Base-by-base conservation (phyloP, 2,797 vertebrate species). In the Chaetophractus vellerosus region DNA sequence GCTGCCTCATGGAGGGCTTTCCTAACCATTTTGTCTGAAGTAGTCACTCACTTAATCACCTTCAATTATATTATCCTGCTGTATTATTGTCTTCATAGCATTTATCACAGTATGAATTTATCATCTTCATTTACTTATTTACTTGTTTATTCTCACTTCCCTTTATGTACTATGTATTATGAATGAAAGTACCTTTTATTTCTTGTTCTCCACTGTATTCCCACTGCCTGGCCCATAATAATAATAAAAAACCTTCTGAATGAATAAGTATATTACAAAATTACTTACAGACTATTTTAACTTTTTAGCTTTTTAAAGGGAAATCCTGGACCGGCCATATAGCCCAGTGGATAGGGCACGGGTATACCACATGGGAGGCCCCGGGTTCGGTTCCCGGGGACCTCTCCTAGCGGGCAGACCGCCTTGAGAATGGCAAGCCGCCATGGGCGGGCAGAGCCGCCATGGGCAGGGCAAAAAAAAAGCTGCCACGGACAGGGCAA, bases 201-300 rank as follows among this genome's bases (percentile, higher is more conserved):
- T 90, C 41, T 88, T 72, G 7, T 50, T 38, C 21, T 82, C 10
- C 52, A 12, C 23, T 72, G 1, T 94, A 75, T 66, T 19, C 36
- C 31, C 4, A 88, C 6, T 63, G 21, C 33, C 16, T 75, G 45
- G 23, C 18, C 91, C 9, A 41, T 74, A 61, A 61, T 48, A 83
- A 76, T 72, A 59, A 78, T 41, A 72, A 92, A 84, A 36, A 81
- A 23, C 38, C 38, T 95, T 24, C 5, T 74, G 8, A 63, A 72
- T 94, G 52, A 86, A 80, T 88, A 91, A 66, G 61, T 90, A 72
- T 76, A 61, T 26, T 45, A 38, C 66, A 76, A 9, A 91, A 66
- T 92, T 87, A 63, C 31, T 93, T 84, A 41, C 45, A 2, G 14
- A 86, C 36, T 66, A 66, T 66, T 69, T 96, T 55, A 52, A 86